These are phyloP conservation scores for Sinocyclocheilus rhinocerous DNA, from an alignment of 2,113 vertebrate genomes.

Conservation along the genomic window DNA sequence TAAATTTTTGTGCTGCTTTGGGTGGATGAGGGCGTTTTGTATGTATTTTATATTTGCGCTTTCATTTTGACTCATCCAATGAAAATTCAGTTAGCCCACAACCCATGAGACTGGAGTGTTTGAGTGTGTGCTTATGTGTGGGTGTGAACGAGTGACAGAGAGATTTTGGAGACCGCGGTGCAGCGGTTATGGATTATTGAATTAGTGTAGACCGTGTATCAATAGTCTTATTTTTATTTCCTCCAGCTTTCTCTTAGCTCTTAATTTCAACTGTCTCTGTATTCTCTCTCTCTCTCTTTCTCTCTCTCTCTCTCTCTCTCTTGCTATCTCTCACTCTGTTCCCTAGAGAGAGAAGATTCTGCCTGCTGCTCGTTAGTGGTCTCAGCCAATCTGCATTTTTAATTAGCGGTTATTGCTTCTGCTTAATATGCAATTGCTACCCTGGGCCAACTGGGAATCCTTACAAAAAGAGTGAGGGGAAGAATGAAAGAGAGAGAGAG, in stretches of 20 bases:
- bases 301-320: no score
- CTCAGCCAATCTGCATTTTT: conserved; percentile 85
- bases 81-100: conserved; percentile 71
- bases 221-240: conserved; percentile 43
- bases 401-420: conserved; percentile 85
- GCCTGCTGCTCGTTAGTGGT: conserved; percentile 83
- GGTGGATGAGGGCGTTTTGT: conserved; percentile 37
- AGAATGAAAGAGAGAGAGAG: conserved; percentile 70
- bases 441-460: conserved; percentile 82
- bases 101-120: conserved; percentile 64
- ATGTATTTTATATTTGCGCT: conserved; percentile 44
- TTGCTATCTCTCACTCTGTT: conserved; percentile 60
- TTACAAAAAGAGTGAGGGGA: conserved; percentile 63
- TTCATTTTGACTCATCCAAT: conserved; percentile 65
- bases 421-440: conserved; percentile 85
- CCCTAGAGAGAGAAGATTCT: conserved; percentile 77
- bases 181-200: conserved; percentile 4
- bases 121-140: conserved; percentile 40
- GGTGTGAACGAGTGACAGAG: background rate
- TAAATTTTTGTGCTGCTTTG: background rate
- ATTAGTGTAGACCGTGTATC: conserved; percentile 43
- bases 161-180: background rate
- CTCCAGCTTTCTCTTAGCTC: conserved; percentile 53
- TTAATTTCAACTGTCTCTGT: conserved; percentile 69
- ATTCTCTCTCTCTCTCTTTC: conserved; percentile 20